These are phyloP conservation scores for Pituophis catenifer DNA, from an alignment of 2,113 vertebrate genomes.

Conservation along the genomic window DNA sequence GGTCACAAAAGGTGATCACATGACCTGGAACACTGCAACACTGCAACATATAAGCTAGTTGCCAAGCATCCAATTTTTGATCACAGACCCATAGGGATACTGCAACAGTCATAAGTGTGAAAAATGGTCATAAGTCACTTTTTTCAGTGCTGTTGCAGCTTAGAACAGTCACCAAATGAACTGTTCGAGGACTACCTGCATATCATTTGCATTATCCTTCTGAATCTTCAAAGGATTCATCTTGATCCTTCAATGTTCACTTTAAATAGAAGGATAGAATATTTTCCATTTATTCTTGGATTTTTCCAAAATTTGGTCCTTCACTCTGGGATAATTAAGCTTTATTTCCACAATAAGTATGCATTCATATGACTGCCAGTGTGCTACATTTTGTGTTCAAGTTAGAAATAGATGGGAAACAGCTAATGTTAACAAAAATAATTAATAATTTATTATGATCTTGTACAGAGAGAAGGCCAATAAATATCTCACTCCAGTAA, in stretches of 20 bases:
- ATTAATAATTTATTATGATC: not conserved
- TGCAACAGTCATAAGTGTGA: not conserved
- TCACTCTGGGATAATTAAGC: not conserved
- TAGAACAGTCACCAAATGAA: not conserved
- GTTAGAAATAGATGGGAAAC: not conserved
- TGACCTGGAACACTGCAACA: not conserved
- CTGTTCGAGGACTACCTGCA: not conserved
- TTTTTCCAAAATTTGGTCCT: not conserved
- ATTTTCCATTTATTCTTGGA: not conserved
- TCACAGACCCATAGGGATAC: not conserved
- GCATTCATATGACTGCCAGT: not conserved
- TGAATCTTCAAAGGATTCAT: not conserved
- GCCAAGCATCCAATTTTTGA: not conserved
- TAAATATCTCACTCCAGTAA: not conserved
- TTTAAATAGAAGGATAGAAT: not conserved
- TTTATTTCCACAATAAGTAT: not conserved
- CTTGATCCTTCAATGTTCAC: rapidly evolving
- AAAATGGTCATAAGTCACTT: not conserved
- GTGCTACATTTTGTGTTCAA: not conserved
- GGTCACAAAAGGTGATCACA: not conserved
- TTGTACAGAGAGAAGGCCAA: not conserved
- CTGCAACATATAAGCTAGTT: not conserved
- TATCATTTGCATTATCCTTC: not conserved
- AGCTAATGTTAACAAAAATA: not conserved
- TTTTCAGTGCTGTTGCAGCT: not conserved